phyloP scores from a whole-genome alignment of 2,113 vertebrate species.

The Galeopterus variegatus region DNA sequence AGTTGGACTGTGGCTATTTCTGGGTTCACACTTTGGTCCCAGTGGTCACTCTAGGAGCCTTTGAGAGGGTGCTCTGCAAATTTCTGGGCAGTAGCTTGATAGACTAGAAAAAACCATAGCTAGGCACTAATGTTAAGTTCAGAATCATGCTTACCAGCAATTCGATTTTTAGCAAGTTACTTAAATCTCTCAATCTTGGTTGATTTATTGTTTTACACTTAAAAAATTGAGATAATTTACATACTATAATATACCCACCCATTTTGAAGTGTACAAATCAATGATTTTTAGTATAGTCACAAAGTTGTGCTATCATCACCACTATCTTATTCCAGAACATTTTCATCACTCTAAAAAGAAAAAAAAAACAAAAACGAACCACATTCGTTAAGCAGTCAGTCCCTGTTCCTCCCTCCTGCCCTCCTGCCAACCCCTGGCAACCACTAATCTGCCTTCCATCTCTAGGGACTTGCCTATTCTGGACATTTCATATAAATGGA shows the following conservation, averaged over 20 bases:
- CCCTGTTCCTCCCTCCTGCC: neutral
- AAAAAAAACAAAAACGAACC: neutral
- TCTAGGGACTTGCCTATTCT: neutral
- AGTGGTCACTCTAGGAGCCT: neutral
- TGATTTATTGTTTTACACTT: neutral
- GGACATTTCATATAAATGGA: neutral
- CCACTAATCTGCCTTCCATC: neutral
- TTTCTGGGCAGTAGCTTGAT: neutral
- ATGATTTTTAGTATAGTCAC: neutral
- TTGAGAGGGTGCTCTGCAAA: neutral
- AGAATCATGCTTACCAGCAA: neutral
- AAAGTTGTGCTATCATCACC: neutral
- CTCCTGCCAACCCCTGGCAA: neutral
- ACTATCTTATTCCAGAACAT: neutral
- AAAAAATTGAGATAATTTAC: neutral
- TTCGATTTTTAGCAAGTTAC: neutral
- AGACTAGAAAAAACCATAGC: neutral
- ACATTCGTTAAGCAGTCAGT: neutral
- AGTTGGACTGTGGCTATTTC: neutral
- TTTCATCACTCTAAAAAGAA: neutral
- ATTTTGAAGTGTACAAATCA: neutral
- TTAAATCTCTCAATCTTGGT: neutral
- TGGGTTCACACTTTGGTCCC: neutral
- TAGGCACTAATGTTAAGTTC: neutral
- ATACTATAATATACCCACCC: neutral